Evolutionary conservation across 2,888 invertebrate species (phyloP).

Genomic region (Chrysodeixis includens): DNA sequence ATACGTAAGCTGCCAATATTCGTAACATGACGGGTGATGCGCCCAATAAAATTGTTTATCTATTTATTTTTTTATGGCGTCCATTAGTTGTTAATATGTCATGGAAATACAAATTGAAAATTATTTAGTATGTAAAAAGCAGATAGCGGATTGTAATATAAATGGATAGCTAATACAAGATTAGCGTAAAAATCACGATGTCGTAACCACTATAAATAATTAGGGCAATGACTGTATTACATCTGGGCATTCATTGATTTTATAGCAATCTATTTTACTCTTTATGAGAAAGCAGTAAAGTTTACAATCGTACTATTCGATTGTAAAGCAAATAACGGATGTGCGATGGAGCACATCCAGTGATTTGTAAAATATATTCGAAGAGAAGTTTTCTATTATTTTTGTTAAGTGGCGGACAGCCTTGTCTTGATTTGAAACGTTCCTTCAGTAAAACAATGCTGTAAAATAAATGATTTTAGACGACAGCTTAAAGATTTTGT

Average conservation of each 20-base stretch:
- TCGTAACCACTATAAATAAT: slow-evolving; percentile 50
- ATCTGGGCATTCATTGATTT: slow-evolving; percentile 38
- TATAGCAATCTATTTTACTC: slow-evolving; percentile 22
- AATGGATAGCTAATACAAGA: slow-evolving; percentile 19
- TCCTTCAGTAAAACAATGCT: slow-evolving; percentile 34
- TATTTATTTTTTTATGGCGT: neutral
- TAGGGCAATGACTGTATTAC: slow-evolving; percentile 55
- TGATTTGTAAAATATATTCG: slow-evolving; percentile 28
- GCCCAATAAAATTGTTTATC: neutral
- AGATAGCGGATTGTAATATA: slow-evolving; percentile 19
- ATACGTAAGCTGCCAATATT: slow-evolving; percentile 16
- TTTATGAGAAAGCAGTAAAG: slow-evolving; percentile 32
- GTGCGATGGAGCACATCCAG: slow-evolving; percentile 21
- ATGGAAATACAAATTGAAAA: neutral
- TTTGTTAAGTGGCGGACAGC: slow-evolving; percentile 29
- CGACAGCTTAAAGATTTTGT: slow-evolving; percentile 14
- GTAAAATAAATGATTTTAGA: slow-evolving; percentile 26
- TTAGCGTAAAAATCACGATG: slow-evolving; percentile 43
- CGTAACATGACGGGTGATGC: neutral
- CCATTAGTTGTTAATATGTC: neutral
- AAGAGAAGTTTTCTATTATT: slow-evolving; percentile 17
- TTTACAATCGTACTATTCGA: slow-evolving; percentile 30
- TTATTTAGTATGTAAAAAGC: slow-evolving; percentile 1
- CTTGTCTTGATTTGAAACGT: slow-evolving; percentile 39
- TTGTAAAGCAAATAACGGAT: slow-evolving; percentile 12